phyloP scores from a whole-genome alignment of 2,113 vertebrate genomes.

The Capricornis sumatraensis region DNA sequence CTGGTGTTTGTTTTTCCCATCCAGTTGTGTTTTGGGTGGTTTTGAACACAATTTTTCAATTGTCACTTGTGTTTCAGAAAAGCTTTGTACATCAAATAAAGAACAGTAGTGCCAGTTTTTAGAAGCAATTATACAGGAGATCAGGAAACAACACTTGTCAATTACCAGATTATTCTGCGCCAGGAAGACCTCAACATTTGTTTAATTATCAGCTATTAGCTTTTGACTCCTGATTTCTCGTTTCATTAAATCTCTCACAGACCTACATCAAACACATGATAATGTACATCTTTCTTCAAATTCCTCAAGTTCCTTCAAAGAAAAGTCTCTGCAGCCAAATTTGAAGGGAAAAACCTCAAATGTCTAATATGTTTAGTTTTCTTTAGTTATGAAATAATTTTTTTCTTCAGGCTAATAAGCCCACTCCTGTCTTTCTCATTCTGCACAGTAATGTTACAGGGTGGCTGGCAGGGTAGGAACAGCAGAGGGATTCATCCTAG shows the following conservation, averaged over 20 bases:
- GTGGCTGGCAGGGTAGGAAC: neutral
- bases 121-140: constrained; percentile 11
- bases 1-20: neutral
- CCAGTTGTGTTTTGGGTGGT: neutral
- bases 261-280: constrained; percentile 8
- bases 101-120: neutral
- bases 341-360: neutral
- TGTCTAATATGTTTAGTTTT: constrained; percentile 5
- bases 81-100: neutral
- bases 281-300: constrained; percentile 12
- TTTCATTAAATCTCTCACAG: neutral
- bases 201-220: constrained; percentile 45
- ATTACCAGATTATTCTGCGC: neutral
- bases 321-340: neutral
- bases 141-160: neutral
- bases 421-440: neutral
- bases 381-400: neutral
- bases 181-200: neutral
- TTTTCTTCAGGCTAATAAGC: neutral
- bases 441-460: neutral
- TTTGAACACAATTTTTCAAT: neutral
- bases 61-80: constrained; percentile 7
- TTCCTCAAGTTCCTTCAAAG: constrained; percentile 20
- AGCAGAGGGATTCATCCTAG: neutral
- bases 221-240: constrained; percentile 15